These are phyloP conservation scores for Eolophus roseicapilla DNA, from an alignment of 2,113 vertebrate genomes.

Conservation along the genomic window DNA sequence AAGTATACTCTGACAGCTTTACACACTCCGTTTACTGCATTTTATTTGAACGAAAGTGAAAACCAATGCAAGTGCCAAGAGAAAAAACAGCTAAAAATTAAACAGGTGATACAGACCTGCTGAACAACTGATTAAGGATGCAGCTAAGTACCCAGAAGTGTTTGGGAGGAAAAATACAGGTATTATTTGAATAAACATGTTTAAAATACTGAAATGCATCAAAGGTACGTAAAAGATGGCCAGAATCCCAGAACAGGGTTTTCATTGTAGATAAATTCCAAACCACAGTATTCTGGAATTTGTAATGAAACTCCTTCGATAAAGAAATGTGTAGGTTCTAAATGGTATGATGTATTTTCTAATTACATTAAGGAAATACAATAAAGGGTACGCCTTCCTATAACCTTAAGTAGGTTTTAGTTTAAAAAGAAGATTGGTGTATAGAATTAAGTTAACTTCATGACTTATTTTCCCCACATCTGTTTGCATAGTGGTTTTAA, in stretches of 20 bases:
- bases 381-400: not conserved
- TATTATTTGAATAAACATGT: not conserved
- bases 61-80: not conserved
- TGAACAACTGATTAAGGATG: not conserved
- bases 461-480: not conserved
- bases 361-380: not conserved
- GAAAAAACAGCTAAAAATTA: not conserved
- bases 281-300: not conserved
- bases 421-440: not conserved
- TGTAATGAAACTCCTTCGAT: not conserved
- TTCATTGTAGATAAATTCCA: not conserved
- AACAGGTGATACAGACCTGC: not conserved
- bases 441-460: not conserved
- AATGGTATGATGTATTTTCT: not conserved
- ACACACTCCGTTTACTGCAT: not conserved
- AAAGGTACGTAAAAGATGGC: not conserved
- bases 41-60: constrained; percentile 6
- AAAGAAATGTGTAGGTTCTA: not conserved
- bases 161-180: not conserved
- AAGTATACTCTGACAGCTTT: not conserved
- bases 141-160: not conserved
- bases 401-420: not conserved
- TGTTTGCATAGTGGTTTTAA: constrained; percentile 13
- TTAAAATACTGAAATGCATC: not conserved
- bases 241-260: not conserved